Conservation (phyloP, 2,888 invertebrate species). For the Sarcophaga caerulescens region DNA sequence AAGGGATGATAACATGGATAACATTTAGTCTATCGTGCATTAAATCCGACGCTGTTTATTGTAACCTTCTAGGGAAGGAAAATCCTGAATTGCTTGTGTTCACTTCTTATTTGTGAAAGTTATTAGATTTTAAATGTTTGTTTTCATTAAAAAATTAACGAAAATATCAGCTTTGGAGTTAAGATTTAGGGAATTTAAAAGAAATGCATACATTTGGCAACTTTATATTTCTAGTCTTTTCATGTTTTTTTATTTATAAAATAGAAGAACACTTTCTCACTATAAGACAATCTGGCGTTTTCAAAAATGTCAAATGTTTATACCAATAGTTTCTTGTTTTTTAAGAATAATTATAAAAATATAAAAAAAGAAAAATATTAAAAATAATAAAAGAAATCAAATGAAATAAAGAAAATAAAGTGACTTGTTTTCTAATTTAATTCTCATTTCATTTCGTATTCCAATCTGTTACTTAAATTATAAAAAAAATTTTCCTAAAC, state of each 20-base stretch:
- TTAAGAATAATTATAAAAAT: neutral
- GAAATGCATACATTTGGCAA: neutral
- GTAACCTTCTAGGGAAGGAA: too few relatives aligned
- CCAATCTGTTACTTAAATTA: constrained; percentile 68
- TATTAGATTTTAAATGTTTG: too few relatives aligned
- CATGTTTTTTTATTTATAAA: too few relatives aligned
- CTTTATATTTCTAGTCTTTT: neutral
- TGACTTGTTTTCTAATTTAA: constrained; percentile 47
- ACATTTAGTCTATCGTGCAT: too few relatives aligned
- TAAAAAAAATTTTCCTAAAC: constrained; percentile 70
- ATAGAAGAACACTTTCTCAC: neutral
- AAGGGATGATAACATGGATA: too few relatives aligned
- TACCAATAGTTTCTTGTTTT: neutral
- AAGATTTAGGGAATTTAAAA: too few relatives aligned
- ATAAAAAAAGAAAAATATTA: neutral
- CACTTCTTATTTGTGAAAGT: too few relatives aligned
- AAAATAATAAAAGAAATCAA: neutral
- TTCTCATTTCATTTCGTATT: constrained; percentile 65
- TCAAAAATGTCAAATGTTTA: neutral
- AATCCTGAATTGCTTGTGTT: too few relatives aligned
- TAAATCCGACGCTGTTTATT: too few relatives aligned
- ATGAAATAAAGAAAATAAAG: constrained; percentile 36
- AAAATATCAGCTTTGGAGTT: too few relatives aligned
- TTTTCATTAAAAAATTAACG: too few relatives aligned
- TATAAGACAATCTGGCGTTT: neutral